Percentiles rank a stretch among this genome's conserved stretches.
phyloP scores from a whole-genome alignment of 2,888 invertebrate species.

The Neocrepidodera transversa region DNA sequence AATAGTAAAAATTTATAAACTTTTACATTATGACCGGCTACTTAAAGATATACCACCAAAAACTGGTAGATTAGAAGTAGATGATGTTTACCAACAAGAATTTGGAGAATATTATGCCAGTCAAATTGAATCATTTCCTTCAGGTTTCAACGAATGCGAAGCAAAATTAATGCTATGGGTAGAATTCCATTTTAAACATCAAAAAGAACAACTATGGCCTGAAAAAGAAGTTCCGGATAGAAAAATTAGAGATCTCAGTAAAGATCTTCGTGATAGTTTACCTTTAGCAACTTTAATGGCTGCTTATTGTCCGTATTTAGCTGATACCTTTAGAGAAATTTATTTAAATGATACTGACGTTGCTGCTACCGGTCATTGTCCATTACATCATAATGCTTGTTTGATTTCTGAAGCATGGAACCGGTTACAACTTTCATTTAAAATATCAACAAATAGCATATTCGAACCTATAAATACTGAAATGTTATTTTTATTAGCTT shows the following conservation, averaged over 20 bases:
- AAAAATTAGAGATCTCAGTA: constrained; percentile 60
- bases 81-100: constrained; percentile 45
- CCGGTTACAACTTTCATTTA: constrained; percentile 64
- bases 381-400: constrained; percentile 65
- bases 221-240: constrained; percentile 54
- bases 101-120: constrained; percentile 31
- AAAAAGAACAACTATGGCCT: constrained; percentile 59
- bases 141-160: constrained; percentile 45
- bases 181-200: constrained; percentile 55
- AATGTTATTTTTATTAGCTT: constrained; percentile 66
- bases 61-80: background rate
- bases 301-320: constrained; percentile 68
- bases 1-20: constrained; percentile 68
- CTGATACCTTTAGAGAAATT: constrained; percentile 60
- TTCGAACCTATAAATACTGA: constrained; percentile 64
- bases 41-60: constrained; percentile 4
- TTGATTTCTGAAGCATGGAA: constrained; percentile 62
- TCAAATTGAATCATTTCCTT: constrained; percentile 20
- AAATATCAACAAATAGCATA: constrained; percentile 64
- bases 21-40: constrained; percentile 62
- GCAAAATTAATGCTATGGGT: constrained; percentile 59
- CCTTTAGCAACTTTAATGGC: constrained; percentile 65
- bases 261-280: constrained; percentile 64
- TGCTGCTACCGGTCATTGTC: constrained; percentile 54
- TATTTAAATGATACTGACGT: constrained; percentile 56